Evolutionary conservation across 2,797 vertebrate genomes (phyloP).

Genomic region (Oreochromis grahami): DNA sequence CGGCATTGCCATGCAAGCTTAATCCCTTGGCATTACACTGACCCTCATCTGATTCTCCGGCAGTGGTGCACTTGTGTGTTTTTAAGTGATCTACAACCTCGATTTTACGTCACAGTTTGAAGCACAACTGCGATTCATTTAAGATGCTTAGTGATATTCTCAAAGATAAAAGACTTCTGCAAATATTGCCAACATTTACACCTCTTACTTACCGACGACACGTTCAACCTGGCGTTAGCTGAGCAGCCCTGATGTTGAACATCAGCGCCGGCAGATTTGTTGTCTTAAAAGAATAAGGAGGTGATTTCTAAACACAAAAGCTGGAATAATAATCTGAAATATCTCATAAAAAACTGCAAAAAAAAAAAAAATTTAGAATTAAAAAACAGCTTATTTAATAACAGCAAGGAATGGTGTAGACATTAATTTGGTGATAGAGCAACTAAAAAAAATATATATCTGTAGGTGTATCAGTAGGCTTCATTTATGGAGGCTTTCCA

Average conservation of each 20-base stretch:
- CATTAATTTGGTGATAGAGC: background rate
- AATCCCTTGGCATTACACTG: constrained; percentile 52
- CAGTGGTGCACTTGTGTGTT: background rate
- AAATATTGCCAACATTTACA: background rate
- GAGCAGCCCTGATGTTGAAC: background rate
- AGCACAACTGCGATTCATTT: background rate
- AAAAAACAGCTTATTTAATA: background rate
- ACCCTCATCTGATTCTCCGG: constrained; percentile 34
- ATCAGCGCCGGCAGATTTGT: background rate
- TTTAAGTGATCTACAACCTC: background rate
- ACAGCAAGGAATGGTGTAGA: background rate
- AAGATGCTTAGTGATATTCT: background rate
- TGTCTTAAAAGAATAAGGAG: background rate
- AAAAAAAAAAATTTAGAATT: background rate
- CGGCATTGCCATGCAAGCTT: constrained; percentile 50
- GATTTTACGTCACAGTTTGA: background rate
- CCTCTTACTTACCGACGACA: background rate
- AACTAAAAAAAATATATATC: background rate
- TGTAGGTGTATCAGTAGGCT: background rate
- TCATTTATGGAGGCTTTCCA: background rate
- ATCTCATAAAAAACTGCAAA: background rate
- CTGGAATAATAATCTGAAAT: background rate
- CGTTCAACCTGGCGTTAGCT: background rate
- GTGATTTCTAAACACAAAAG: background rate
- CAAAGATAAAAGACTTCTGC: background rate